Evolutionary conservation across 2,888 invertebrate genomes (phyloP), one percentile per base, ranked within the genome.

Genomic region (Caenorhabditis afra): DNA sequence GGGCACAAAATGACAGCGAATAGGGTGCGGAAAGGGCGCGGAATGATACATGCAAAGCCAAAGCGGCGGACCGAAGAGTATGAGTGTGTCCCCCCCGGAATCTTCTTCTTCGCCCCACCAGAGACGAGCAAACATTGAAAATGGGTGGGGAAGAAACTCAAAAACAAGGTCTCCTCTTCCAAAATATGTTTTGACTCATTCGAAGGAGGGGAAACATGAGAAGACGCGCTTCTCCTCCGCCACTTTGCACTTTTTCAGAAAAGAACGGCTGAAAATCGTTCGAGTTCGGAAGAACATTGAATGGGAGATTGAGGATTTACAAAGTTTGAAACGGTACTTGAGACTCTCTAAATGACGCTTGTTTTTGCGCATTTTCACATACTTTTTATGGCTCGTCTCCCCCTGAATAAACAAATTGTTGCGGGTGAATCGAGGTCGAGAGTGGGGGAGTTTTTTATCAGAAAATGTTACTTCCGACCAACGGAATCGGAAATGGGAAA

Each of bases 141-240:
- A 44, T 35, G 35, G 61, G 23, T n/a, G n/a, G 50, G 5, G 16
- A 16, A n/a, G 47, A 18, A 23, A 41, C 41, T 52, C 35, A 55
- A 70, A 70, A 61, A 70, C 70, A 61, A 57, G 39, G 58, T 29
- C 4, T 29, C 29, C 7, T 5, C 23, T 37, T 47, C 50, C 61
- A 70, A 70, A 70, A 37, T 70, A 70, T 70, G 61, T 70, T 62
- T 61, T 70, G 58, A 59, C 41, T n/a, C 37, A 23, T 20, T 35
- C 44, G 18, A 47, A 16, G 23, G 29, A n/a, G 16, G 29, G 18
- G 16, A 18, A 45, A 16, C 16, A 16, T 37, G 22, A 22, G 2
- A 14, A 14, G 37, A 5, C 37, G 37, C 5, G 37, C 7, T 8
- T 37, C 11, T 8, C 37, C 7, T 5, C 11, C 37, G 37, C 7